These are phyloP conservation scores for Alcis repandata DNA, from an alignment of 2,888 invertebrate species.

Conservation along the genomic window DNA sequence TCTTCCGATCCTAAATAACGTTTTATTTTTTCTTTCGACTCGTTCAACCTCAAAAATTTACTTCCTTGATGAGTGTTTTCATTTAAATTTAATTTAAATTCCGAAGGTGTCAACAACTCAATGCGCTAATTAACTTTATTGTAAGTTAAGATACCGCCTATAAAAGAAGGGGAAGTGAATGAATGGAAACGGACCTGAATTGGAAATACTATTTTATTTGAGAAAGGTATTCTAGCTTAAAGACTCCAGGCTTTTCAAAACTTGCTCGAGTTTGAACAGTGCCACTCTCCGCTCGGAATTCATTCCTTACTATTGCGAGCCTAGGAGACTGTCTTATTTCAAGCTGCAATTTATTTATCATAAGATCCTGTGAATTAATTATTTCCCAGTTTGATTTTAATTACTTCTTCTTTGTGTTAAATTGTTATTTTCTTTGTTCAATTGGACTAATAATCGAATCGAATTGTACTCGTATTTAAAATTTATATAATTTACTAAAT, in stretches of 20 bases:
- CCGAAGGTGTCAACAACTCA: conserved; percentile 36
- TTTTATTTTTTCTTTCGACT: neutral
- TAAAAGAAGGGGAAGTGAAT: conserved; percentile 44
- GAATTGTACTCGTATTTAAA: too few species aligned
- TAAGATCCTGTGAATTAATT: conserved; percentile 21
- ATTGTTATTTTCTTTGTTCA: too few species aligned
- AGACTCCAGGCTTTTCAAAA: conserved; percentile 46
- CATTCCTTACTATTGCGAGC: conserved; percentile 42
- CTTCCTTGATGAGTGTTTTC: neutral
- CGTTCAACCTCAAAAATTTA: neutral
- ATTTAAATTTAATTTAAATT: conserved; percentile 44
- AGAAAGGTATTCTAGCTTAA: conserved; percentile 33
- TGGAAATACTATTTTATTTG: conserved; percentile 19
- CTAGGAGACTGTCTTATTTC: conserved; percentile 40
- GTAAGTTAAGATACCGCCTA: conserved; percentile 32
- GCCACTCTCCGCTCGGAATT: conserved; percentile 40
- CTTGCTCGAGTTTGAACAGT: conserved; percentile 43
- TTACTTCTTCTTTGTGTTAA: neutral
- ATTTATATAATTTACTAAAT: too few species aligned
- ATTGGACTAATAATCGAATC: too few species aligned
- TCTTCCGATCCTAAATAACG: neutral
- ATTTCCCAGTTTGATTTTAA: neutral
- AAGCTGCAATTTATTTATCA: conserved; percentile 35
- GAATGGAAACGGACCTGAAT: conserved; percentile 41
- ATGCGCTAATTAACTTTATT: conserved; percentile 47